phyloP scores from a whole-genome alignment of 2,113 vertebrate species.

The Riparia riparia region DNA sequence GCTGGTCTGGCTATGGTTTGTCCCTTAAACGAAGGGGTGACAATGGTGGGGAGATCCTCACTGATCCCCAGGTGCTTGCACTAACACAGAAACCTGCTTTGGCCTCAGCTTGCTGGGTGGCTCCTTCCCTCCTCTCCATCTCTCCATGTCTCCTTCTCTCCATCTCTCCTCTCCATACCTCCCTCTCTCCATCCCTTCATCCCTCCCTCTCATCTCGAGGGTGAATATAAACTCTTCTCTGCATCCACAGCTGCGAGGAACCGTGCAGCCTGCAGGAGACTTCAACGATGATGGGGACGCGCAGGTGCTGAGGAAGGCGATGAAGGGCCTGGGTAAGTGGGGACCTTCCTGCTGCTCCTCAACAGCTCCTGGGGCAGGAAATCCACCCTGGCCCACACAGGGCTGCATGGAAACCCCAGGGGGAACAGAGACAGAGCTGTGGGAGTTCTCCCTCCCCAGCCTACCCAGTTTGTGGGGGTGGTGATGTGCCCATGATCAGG shows the following conservation, averaged over 20 bases:
- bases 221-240: not conserved
- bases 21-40: not conserved
- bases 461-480: not conserved
- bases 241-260: slow-evolving; percentile 83
- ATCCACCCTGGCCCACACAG: fast-evolving
- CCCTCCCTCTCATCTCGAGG: not conserved
- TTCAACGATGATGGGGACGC: slow-evolving; percentile 89
- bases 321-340: slow-evolving; percentile 93
- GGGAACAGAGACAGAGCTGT: not conserved
- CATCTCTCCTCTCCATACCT: not conserved
- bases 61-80: slow-evolving; percentile 42
- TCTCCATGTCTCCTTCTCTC: not conserved
- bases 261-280: slow-evolving; percentile 65
- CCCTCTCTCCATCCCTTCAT: not conserved
- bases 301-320: slow-evolving; percentile 92
- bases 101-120: slow-evolving; percentile 43
- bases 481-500: fast-evolving
- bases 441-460: not conserved
- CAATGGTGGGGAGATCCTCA: not conserved
- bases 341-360: not conserved
- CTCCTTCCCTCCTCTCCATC: not conserved
- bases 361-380: not conserved
- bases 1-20: slow-evolving; percentile 18
- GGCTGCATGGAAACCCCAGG: not conserved
- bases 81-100: slow-evolving; percentile 43